Evolutionary conservation across 2,113 vertebrate genomes (phyloP), one percentile per base, ranked within the genome.

Genomic region (Cochlearius cochlearius): DNA sequence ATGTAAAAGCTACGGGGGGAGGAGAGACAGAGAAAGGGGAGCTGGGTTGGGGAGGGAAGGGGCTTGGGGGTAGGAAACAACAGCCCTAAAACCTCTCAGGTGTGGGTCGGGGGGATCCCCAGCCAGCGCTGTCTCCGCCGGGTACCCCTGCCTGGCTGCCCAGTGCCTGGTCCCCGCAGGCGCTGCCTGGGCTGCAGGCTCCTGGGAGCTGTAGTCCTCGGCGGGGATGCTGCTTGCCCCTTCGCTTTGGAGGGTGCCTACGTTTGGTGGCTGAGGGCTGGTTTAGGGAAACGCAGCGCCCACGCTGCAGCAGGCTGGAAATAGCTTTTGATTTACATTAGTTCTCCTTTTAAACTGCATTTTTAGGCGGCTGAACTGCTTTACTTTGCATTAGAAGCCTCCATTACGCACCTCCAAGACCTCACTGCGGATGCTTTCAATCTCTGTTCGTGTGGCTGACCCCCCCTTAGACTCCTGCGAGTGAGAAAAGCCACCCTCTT

Each of bases 361-460:
- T 72, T 89, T 60, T 62, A 67, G 52, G 75, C 15, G 34, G 20
- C 27, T 50, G 16, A 66, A 55, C 26, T 14, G 30, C 30, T 27
- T 23, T 85, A 63, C 39, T 85, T 55, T 75, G 45, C 45, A 32
- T n/a, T 15, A 7, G 25, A 47, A 66, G 63, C 12, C 8, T n/a
- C 58, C 56, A 11, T 25, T 21, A 43, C 9, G 6, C 29, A 16
- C 21, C 27, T 50, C 39, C 0, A 1, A 59, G 62, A 1, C 30
- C 32, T 29, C 32, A 1, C 4, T 10, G 52, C 4, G 38, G 23
- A 16, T 62, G 41, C 23, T 80, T 26, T 49, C 43, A n/a, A 19
- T 15, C 11, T 45, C 62, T 53, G 32, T 32, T 15, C 2, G 0
- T 9, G 36, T 23, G 55, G 47, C 29, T 69, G 74, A 71, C 10